Evolutionary conservation across 2,113 vertebrate genomes (phyloP), one percentile per base, ranked within the genome.

Genomic region (Cervus canadensis): DNA sequence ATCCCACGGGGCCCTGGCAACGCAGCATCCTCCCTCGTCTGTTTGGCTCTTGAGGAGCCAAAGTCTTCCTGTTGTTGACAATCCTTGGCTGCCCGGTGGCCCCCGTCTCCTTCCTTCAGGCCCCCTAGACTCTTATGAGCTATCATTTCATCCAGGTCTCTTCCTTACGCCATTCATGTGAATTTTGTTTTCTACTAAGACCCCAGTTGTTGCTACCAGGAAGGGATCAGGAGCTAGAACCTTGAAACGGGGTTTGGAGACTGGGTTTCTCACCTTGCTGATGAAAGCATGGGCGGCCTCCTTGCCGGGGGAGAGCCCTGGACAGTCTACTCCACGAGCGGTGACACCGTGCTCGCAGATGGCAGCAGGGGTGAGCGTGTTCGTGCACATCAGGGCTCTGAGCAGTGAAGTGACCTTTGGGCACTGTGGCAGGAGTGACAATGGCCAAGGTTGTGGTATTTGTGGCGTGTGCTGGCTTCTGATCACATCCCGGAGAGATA

Each of bases 261-360:
- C 43, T 1, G 82, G 23, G 21, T 12, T 50, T 43, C 48, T 40
- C 50, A 6, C n/a, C 11, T 1, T 0, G 23, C 11, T 0, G 10
- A 1, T 25, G 16, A 45, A 6, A 0, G 6, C 19, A 0, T 0
- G 2, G 45, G 52, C 3, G 5, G 48, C 36, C 36, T 17, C 23
- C 45, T 54, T 14, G n/a, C 45, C 11, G 56, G 17, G 23, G 13
- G 23, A 7, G 15, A 2, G 30, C 12, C 54, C 30, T 33, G 28
- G 30, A 4, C 1, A 1, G 28, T 6, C 10, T 7, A 2, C 21
- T 3, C 10, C 23, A 4, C 1, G 1, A 13, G 33, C 8, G 0
- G 8, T 0, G 13, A 30, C 8, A 3, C 6, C 17, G 3, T 23
- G 14, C 14, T 6, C 5, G 2, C 57, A 4, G 67, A 19, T 6